A percentile compares a stretch with the other conserved stretches of the same genome.
These are phyloP conservation scores for Cataglyphis rosenhaueri DNA, from an alignment of 2,888 invertebrate genomes.

Conservation along the genomic window DNA sequence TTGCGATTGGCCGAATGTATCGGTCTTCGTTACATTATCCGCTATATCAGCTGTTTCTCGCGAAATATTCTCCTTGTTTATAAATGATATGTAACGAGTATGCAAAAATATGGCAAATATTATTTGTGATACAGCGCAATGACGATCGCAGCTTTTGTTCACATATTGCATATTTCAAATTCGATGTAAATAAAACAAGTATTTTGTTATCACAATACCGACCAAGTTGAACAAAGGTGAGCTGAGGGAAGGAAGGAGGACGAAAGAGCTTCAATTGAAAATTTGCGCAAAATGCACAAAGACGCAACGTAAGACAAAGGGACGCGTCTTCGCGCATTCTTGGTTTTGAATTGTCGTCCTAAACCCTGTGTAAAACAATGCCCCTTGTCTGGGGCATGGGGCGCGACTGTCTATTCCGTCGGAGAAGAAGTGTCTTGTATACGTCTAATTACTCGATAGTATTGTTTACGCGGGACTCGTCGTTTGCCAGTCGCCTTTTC, in stretches of 20 bases:
- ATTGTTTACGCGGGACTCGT: slow-evolving; percentile 66
- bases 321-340: slow-evolving; percentile 37
- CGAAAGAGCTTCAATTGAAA: slow-evolving; percentile 40
- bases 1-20: slow-evolving; percentile 39
- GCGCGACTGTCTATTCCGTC: slow-evolving; percentile 52
- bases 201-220: slow-evolving; percentile 6
- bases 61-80: slow-evolving; percentile 11
- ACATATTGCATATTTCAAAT: not conserved
- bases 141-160: not conserved
- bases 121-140: not conserved
- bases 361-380: slow-evolving; percentile 42
- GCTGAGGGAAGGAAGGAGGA: not conserved
- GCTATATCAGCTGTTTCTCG: not conserved
- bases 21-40: slow-evolving; percentile 15
- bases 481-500: slow-evolving; percentile 58
- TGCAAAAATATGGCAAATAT: not conserved
- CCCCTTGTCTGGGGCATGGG: slow-evolving; percentile 22
- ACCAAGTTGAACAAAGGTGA: slow-evolving; percentile 8
- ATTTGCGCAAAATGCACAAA: slow-evolving; percentile 48
- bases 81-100: not conserved
- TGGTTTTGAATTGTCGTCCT: slow-evolving; percentile 47
- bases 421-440: slow-evolving; percentile 60
- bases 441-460: slow-evolving; percentile 65
- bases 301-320: slow-evolving; percentile 37
- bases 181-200: slow-evolving; percentile 24